Evolutionary conservation across 2,797 vertebrate species (phyloP).

Genomic region (Agapornis canus): DNA sequence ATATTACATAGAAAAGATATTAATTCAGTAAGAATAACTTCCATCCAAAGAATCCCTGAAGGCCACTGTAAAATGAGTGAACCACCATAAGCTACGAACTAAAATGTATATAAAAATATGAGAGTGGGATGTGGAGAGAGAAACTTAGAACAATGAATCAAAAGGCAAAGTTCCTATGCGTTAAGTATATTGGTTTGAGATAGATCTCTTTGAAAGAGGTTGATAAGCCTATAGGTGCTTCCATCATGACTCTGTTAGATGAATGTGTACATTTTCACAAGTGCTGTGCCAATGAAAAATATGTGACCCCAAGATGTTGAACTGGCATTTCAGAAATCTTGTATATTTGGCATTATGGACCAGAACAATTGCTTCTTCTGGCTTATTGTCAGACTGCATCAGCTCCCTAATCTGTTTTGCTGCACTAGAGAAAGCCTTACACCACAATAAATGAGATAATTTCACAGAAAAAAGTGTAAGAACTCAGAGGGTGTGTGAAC

Average conservation of each 20-base stretch:
- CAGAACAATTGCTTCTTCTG: neutral
- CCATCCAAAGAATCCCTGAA: neutral
- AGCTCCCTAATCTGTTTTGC: neutral
- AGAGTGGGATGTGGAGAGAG: neutral
- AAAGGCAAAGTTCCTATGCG: neutral
- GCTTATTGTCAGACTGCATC: neutral
- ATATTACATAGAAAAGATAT: neutral
- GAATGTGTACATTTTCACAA: neutral
- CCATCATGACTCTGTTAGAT: neutral
- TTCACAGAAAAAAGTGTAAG: neutral
- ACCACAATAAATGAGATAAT: neutral
- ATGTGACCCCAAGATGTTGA: neutral
- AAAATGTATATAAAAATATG: neutral
- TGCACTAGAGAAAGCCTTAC: neutral
- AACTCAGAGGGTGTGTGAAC: neutral
- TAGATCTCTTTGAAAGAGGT: neutral
- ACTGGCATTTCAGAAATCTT: neutral
- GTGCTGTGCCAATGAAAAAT: neutral
- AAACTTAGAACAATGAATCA: neutral
- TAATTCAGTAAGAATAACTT: neutral
- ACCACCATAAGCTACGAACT: neutral
- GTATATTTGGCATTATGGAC: neutral
- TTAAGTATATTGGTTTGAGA: neutral
- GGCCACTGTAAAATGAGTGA: neutral
- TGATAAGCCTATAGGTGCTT: neutral